These are phyloP conservation scores for Alfaro cultratus DNA, from an alignment of 2,797 vertebrate genomes.

Conservation along the genomic window DNA sequence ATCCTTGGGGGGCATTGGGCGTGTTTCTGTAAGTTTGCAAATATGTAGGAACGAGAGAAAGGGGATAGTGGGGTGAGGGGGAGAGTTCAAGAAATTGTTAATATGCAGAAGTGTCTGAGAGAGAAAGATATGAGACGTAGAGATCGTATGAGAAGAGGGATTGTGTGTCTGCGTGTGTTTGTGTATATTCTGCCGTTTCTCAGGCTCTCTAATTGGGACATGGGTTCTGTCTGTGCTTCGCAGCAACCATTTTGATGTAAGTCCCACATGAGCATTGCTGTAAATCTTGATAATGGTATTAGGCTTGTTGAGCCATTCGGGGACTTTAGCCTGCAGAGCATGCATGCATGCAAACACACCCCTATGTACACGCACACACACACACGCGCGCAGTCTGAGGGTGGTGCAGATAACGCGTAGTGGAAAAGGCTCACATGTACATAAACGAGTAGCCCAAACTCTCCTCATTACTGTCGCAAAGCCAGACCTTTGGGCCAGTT, in stretches of 20 bases:
- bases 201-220: slow-evolving; percentile 78
- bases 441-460: slow-evolving; percentile 34
- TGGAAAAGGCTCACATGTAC: slow-evolving; percentile 32
- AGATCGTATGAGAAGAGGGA: slow-evolving; percentile 42
- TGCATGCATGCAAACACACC: slow-evolving; percentile 19
- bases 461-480: slow-evolving; percentile 41
- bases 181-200: slow-evolving; percentile 37
- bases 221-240: slow-evolving; percentile 63
- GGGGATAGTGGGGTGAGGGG: slow-evolving; percentile 4
- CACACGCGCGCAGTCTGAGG: slow-evolving; percentile 10
- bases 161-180: slow-evolving; percentile 40
- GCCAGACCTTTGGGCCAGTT: slow-evolving; percentile 49
- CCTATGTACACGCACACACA: slow-evolving; percentile 18
- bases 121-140: slow-evolving; percentile 54
- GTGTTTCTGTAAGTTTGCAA: slow-evolving; percentile 35
- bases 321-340: slow-evolving; percentile 50
- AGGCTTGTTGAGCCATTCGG: slow-evolving; percentile 67
- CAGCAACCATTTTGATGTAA: slow-evolving; percentile 73
- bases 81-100: slow-evolving; percentile 45
- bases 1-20: slow-evolving; percentile 35
- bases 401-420: slow-evolving; percentile 35
- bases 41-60: slow-evolving; percentile 8
- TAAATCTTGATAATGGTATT: slow-evolving; percentile 81
- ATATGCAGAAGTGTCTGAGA: slow-evolving; percentile 66
- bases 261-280: slow-evolving; percentile 74